Conservation (phyloP, 2,888 invertebrate species). For the Melanostoma scalare region DNA sequence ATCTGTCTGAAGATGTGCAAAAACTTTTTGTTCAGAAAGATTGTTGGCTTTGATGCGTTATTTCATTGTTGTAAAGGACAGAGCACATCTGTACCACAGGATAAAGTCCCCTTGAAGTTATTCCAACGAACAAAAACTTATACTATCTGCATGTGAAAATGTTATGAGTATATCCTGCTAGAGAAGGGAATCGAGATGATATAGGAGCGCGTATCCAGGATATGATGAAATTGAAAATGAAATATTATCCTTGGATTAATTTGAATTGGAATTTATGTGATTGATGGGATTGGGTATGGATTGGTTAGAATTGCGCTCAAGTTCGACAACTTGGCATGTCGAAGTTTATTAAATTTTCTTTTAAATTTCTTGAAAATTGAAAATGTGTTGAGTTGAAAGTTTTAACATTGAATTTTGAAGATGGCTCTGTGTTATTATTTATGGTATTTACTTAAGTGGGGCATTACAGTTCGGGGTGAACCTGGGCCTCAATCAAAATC, state of each 20-base stretch:
- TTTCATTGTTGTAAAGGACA: constrained; percentile 42
- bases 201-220: constrained; percentile 1
- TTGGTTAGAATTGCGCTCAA: neutral
- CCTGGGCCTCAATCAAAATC: too few species aligned
- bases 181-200: neutral
- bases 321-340: neutral
- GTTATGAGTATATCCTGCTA: neutral
- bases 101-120: constrained; percentile 52
- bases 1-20: constrained; percentile 56
- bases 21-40: constrained; percentile 29
- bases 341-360: neutral
- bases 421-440: too few species aligned
- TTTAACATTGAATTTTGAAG: too few species aligned
- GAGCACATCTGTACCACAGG: constrained; percentile 30
- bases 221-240: constrained; percentile 56
- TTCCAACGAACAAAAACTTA: constrained; percentile 28
- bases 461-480: too few species aligned
- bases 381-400: too few species aligned
- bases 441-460: too few species aligned
- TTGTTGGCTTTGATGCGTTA: constrained; percentile 57
- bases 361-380: too few species aligned
- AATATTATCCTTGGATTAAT: constrained; percentile 60
- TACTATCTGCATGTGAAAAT: constrained; percentile 17
- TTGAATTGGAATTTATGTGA: constrained; percentile 48
- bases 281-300: constrained; percentile 29